Evolutionary conservation across 2,797 vertebrate species (phyloP), one percentile per base, ranked within the genome.

Genomic region (Sparidentex hasta): DNA sequence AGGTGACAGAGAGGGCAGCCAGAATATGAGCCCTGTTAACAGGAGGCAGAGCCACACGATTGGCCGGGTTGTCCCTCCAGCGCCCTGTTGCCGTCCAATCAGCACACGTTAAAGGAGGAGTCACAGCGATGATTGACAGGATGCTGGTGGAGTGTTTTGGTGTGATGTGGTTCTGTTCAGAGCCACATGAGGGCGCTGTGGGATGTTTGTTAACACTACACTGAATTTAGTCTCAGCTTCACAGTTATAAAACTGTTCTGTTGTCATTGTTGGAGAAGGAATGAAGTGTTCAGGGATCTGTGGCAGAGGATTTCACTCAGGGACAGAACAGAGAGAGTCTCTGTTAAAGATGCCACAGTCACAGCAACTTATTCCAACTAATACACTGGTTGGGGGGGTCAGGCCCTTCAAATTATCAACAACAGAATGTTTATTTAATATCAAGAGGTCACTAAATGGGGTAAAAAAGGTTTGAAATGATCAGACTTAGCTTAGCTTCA

Each of bases 1-100:
- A 88, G 85, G 80, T 80, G 75, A 86, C 71, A 23, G 69, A 87
- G 71, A 79, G 80, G 75, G 48, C 70, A 78, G 74, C 59, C 75
- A 85, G 72, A 85, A 83, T 44, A 61, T 83, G 68, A 90, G 90
- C 86, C 92, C 81, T 93, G 89, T 91, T 89, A 93, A 94, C 92
- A 95, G 81, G 83, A 89, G 90, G 84, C 88, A 91, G 90, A 90
- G 84, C 20, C 66, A 59, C 71, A 8, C 50, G 79, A 94, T 94
- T 94, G 93, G 94, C 81, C 82, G n/a, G 9, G n/a, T 76, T 76
- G 76, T 54, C 51, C 14, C 74, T 51, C 58, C 74, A 59, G 65
- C 74, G 50, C 74, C 62, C 61, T 3, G 69, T 43, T 70, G 23
- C 1, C 46, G 18, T 79, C 93, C 92, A 95, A 94, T 94, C 90